Percentiles rank a stretch among this genome's conserved stretches.
These are phyloP conservation scores for Pagetopsis macropterus DNA, from an alignment of 2,797 vertebrate genomes.

Conservation along the genomic window DNA sequence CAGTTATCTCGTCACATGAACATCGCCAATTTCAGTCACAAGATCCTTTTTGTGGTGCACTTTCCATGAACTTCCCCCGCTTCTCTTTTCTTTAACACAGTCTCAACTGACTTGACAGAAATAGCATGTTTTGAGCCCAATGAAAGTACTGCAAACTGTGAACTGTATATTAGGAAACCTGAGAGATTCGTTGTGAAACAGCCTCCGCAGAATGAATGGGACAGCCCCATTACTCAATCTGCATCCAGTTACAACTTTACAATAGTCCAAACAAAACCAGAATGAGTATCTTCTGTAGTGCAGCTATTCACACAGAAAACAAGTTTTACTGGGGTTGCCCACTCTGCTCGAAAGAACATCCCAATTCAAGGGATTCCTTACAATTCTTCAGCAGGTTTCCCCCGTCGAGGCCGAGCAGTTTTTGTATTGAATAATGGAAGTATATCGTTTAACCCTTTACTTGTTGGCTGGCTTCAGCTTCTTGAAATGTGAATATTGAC, in stretches of 20 bases:
- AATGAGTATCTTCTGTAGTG: background rate
- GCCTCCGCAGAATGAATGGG: slow-evolving; percentile 29
- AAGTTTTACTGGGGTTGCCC: background rate
- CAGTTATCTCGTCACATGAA: slow-evolving; percentile 33
- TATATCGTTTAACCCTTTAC: background rate
- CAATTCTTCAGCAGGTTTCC: background rate
- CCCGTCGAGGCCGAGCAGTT: background rate
- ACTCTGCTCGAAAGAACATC: background rate
- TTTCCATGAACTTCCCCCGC: slow-evolving; percentile 35
- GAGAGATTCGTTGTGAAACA: slow-evolving; percentile 13
- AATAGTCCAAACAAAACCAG: background rate
- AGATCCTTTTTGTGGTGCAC: slow-evolving; percentile 20
- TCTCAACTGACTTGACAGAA: slow-evolving; percentile 27
- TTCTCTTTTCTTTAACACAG: background rate
- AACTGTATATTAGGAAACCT: slow-evolving; percentile 29
- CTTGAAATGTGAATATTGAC: background rate
- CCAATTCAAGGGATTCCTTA: background rate
- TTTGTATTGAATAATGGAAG: background rate
- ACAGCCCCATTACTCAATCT: slow-evolving; percentile 44
- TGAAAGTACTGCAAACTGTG: slow-evolving; percentile 12
- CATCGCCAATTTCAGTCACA: slow-evolving; percentile 41
- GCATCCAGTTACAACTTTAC: slow-evolving; percentile 1
- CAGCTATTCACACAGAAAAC: slow-evolving; percentile 4
- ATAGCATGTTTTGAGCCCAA: background rate
- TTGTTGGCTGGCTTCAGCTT: background rate